Base-by-base conservation (phyloP, 1,140 invertebrate species). In the Aphelenchoides besseyi region DNA sequence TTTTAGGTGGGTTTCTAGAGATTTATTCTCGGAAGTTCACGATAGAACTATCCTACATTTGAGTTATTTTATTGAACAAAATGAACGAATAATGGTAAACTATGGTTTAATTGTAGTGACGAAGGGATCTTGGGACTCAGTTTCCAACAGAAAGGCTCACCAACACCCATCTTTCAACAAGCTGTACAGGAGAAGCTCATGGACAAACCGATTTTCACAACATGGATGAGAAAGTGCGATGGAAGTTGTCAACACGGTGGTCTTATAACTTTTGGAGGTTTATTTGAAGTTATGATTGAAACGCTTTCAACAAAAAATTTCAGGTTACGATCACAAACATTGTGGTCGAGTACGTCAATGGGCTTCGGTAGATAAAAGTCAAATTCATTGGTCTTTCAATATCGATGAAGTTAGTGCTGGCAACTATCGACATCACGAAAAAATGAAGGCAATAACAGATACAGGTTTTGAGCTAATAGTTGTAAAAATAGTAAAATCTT, bases 141-240 rank as follows among this genome's bases (percentile, higher is more conserved):
- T 12, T 29, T 66, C 32, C 63, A 18, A 32, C 30, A 37, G 3
- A 37, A 66, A 29, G 32, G 63, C 1, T 12, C 12, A 2, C 32
- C 63, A 16, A 29, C 32, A 1, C 30, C 30, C 12, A 30, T 66
- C 12, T 66, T 66, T 8, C 32, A 66, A 32, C 63, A 66, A 53
- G 63, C 63, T 32, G 63, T 66, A 0, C 16, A 66, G 30, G 63
- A 66, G 3, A 33, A 33, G 9, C 30, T 66, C 1, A 35, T 66
- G 63, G 63, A 66, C 32, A 1, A 23, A 9, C 63, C 63, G 30
- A 35, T 66, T 29, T 66, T 66, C 30, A 66, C 63, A 1, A 29
- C 12, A 12, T 66, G 28, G 16, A 41, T 66, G 36, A 16, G 36
- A 18, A 66, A 66, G 36, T 66, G 63, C 32, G 30, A 66, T 53